Evolutionary conservation across 2,888 invertebrate species (phyloP), one percentile per base, ranked within the genome.

Genomic region (Campoplex capitator): DNA sequence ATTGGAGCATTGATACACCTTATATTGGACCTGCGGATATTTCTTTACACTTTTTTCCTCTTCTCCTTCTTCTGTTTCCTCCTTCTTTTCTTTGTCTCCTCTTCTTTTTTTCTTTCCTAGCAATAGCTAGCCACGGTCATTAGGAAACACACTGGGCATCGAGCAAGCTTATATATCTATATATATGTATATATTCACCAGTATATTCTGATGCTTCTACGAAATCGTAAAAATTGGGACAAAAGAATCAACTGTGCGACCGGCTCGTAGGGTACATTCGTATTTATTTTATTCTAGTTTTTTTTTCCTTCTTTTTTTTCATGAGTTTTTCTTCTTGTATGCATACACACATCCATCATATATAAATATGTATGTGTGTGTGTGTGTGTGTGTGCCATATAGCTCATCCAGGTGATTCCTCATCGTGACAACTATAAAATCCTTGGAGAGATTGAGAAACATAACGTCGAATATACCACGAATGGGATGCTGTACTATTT

Each of bases 171-270:
- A 73, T 67, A 35, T 38, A 38, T 4, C 28, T 48, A 28, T n/a
- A n/a, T 18, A n/a, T 54, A 54, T 56, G 11, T 58, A 58, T 58
- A 58, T 32, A 58, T 28, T 13, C 32, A 23, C 56, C 35, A 58
- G 38, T 18, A 28, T 58, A 75, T 32, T 38, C 56, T 56, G 75
- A 84, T 74, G 74, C 73, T 89, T 89, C 89, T 83, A 71, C 81
- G 90, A 90, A 89, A 90, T 90, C 89, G 90, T 90, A 89, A 90
- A 90, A 79, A 82, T 88, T 86, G 76, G 79, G 87, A 88, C 89
- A 89, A 88, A 78, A 89, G 84, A 62, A 62, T 62, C 83, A 38
- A 71, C 78, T 65, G 65, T 76, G 62, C 62, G 74, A 73, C 82
- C 83, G 80, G 65, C 74, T 51, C 16, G 81, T 45, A 78, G 45